Percentiles rank a stretch among this genome's conserved stretches.
These are phyloP conservation scores for Ictidomys tridecemlineatus DNA, from an alignment of 2,113 vertebrate species.

Conservation along the genomic window DNA sequence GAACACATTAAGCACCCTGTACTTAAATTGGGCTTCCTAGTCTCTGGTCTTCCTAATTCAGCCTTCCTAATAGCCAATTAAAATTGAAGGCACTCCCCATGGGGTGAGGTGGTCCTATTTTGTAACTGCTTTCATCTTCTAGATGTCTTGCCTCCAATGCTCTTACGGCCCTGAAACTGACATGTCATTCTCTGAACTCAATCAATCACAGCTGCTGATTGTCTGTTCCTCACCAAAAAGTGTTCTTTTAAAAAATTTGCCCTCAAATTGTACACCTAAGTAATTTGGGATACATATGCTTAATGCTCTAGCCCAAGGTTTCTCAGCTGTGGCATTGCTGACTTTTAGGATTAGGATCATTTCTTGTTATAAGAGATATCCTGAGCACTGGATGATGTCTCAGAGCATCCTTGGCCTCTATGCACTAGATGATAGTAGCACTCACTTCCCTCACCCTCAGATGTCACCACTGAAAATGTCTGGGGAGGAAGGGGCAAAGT, in stretches of 20 bases:
- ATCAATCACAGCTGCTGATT: not conserved
- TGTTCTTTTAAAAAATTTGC: not conserved
- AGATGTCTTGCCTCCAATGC: not conserved
- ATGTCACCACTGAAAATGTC: slow-evolving; percentile 35
- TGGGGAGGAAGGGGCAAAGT: not conserved
- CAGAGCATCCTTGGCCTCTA: not conserved
- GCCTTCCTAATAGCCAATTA: not conserved
- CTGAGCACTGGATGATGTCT: not conserved
- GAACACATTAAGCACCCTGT: not conserved
- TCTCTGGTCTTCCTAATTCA: slow-evolving; percentile 14
- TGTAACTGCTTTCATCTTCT: slow-evolving; percentile 13
- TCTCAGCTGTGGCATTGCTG: not conserved
- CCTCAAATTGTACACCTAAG: slow-evolving; percentile 10
- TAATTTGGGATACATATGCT: not conserved
- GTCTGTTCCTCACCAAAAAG: not conserved
- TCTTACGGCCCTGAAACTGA: not conserved
- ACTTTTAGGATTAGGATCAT: not conserved
- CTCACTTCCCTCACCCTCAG: not conserved
- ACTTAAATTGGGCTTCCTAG: not conserved
- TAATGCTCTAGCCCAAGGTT: not conserved
- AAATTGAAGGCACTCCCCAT: slow-evolving; percentile 2
- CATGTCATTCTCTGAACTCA: not conserved
- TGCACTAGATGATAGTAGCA: not conserved
- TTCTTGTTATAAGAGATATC: not conserved
- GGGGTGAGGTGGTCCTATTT: not conserved